These are phyloP conservation scores for Corapipo altera DNA, from an alignment of 2,113 vertebrate species.

Conservation along the genomic window DNA sequence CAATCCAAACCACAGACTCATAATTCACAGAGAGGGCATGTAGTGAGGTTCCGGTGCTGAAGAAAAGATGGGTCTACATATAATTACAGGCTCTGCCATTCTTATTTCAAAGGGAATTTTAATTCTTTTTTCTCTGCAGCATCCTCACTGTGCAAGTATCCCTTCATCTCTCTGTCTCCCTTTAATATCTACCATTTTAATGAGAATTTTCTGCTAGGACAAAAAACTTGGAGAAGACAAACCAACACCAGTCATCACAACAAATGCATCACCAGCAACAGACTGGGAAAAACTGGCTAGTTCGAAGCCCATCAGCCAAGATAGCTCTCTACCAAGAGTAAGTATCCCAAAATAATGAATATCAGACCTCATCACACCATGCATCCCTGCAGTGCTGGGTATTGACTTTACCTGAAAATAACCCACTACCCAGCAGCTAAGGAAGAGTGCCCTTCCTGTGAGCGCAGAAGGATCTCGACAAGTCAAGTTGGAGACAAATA, in stretches of 20 bases:
- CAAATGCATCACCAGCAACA: not conserved
- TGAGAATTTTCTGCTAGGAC: not conserved
- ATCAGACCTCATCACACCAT: not conserved
- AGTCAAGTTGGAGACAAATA: fast-evolving
- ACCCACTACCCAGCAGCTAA: not conserved
- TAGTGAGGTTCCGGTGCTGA: not conserved
- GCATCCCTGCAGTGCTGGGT: not conserved
- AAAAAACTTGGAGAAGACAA: not conserved
- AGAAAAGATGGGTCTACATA: not conserved
- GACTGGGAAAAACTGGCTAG: not conserved
- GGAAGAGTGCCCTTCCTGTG: not conserved
- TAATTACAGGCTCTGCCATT: not conserved
- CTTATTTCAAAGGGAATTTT: not conserved
- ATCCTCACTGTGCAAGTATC: not conserved
- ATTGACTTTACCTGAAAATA: not conserved
- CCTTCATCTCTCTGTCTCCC: not conserved
- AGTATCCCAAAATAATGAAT: not conserved
- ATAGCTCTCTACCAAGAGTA: not conserved
- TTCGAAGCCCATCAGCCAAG: not conserved
- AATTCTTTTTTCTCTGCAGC: not conserved
- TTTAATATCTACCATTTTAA: not conserved
- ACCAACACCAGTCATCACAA: not conserved
- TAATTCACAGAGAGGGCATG: not conserved
- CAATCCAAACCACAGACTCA: not conserved
- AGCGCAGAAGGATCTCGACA: not conserved